Conservation (phyloP, 2,113 vertebrate species). For the Tympanuchus pallidicinctus region DNA sequence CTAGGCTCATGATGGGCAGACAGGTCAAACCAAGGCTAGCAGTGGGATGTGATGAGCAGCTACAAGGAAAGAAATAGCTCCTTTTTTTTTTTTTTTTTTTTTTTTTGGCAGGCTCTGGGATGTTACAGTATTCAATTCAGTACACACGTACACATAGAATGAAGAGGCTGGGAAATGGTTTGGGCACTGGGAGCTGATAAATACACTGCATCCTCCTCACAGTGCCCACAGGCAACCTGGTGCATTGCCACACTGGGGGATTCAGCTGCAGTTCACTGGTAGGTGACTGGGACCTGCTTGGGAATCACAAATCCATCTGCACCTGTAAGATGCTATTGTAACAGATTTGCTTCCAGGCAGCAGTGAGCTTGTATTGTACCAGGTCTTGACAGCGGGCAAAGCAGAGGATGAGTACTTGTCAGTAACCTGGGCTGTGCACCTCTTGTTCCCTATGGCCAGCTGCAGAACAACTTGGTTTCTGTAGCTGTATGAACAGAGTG, state of each 20-base stretch:
- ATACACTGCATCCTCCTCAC: neutral
- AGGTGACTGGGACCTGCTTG: neutral
- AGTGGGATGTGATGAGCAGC: neutral
- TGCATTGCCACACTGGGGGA: neutral
- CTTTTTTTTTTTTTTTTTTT: neutral
- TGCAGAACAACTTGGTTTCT: neutral
- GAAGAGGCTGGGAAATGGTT: neutral
- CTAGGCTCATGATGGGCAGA: neutral
- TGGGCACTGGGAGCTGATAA: neutral
- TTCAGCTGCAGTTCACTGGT: neutral
- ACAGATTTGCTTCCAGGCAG: neutral
- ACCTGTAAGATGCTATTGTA: neutral
- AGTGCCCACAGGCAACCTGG: neutral
- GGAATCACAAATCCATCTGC: neutral
- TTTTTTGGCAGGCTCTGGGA: neutral
- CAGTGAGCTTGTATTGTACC: accelerated
- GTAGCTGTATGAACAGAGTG: neutral
- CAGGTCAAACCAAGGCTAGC: neutral
- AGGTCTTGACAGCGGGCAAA: neutral
- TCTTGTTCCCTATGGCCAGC: neutral
- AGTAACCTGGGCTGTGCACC: neutral
- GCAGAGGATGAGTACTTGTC: neutral
- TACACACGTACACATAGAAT: too few species aligned
- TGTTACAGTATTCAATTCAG: neutral
- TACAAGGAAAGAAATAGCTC: neutral